Evolutionary conservation across 2,113 vertebrate species (phyloP), one percentile per base, ranked within the genome.

Genomic region (Pampusana beccarii): DNA sequence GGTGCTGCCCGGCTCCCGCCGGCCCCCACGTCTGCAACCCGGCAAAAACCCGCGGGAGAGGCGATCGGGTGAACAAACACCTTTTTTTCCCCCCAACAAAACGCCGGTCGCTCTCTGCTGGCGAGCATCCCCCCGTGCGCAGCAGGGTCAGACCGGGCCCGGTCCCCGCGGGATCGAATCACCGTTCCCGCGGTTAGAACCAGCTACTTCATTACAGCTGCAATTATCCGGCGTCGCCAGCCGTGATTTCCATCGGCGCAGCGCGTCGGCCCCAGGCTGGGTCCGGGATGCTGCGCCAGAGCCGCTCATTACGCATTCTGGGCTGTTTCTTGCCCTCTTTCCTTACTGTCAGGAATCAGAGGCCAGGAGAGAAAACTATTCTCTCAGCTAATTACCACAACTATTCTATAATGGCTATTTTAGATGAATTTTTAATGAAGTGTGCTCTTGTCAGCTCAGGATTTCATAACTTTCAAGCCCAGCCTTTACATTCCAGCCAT

Each of bases 371-470:
- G 80, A 95, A 79, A 97, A 92, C 80, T 93, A 93, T 93, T 96
- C 95, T 96, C 90, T 92, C 93, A 86, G 93, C 96, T 97, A 96
- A 96, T 97, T 96, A 96, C 96, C 92, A 88, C 93, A 72, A 91
- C 95, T 89, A 40, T 71, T 57, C 90, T 86, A 65, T 92, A 91
- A 95, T 86, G 91, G 92, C 95, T 92, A 95, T 96, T 96, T 95
- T 75, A 95, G 96, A 96, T 96, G 95, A 93, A 94, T 96, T 95
- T 94, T 96, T 96, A 96, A 96, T 96, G 95, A 88, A 79, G 73
- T 1, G 61, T 19, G 84, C 80, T 90, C 85, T 61, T 34, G 73
- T 91, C 95, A 70, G 58, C 80, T 79, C 56, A 3, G 86, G 78
- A 89, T 93, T 93, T 95, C 66, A 5, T 69, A 94, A 95, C 94